Conservation (phyloP, 2,113 vertebrate species). For the Oenanthe melanoleuca region DNA sequence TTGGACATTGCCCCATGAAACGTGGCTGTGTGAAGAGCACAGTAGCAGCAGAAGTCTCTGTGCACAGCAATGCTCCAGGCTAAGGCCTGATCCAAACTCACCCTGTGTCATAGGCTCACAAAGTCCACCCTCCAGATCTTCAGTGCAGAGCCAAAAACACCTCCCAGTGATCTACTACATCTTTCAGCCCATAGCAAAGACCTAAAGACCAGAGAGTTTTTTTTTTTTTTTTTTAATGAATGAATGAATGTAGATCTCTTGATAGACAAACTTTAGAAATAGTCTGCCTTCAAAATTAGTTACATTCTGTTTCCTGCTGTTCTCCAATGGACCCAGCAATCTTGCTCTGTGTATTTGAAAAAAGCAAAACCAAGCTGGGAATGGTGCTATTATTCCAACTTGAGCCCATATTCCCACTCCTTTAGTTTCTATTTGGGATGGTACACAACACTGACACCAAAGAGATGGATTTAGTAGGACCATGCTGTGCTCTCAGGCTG, state of each 20-base stretch:
- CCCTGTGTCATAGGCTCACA: not conserved
- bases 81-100: not conserved
- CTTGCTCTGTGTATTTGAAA: not conserved
- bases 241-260: not conserved
- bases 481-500: not conserved
- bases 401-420: not conserved
- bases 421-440: not conserved
- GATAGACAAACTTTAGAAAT: not conserved
- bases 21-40: accelerated
- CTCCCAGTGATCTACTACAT: not conserved
- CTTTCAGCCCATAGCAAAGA: not conserved
- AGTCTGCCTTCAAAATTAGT: not conserved
- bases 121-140: not conserved
- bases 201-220: not conserved
- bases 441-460: not conserved
- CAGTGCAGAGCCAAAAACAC: not conserved
- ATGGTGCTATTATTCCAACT: not conserved
- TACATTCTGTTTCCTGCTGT: not conserved
- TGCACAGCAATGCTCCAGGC: not conserved
- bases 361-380: not conserved
- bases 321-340: not conserved
- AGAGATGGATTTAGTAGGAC: not conserved
- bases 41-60: not conserved
- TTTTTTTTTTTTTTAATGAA: not conserved
- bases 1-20: not conserved